Base-by-base conservation (phyloP, 2,888 invertebrate genomes). In the Aproaerema taeniolella region DNA sequence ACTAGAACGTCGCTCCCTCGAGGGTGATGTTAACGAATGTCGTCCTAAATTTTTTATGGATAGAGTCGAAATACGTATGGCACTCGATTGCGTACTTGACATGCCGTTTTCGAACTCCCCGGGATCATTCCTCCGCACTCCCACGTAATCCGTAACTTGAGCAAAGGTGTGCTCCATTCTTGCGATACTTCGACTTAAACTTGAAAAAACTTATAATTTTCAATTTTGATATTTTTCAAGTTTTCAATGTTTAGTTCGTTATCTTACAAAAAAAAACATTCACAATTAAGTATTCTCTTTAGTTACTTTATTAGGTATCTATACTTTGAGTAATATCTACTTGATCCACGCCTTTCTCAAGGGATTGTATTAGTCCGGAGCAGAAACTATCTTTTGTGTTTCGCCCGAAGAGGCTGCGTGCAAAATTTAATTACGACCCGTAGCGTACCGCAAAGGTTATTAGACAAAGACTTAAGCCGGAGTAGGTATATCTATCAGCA, bases 11-110 rank as follows among this genome's bases (percentile, higher is more conserved):
- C 74, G 69, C 70, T 64, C 75, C 73, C 75, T 62, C 53, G 72
- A 72, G 76, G 60, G 69, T 62, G 71, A 74, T 78, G 68, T 76
- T 77, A 76, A 78, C 81, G 75, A 83, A 82, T 82, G 75, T 82
- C 74, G 70, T 65, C 69, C 74, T 82, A 82, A 79, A 79, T 81
- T 77, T 82, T 79, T 80, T 65, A 81, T 76, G 64, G 67, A 72
- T 80, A 79, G 70, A 79, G 79, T 79, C 67, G 67, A 75, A 76
- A 77, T 76, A 73, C 64, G 66, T 55, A 51, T 73, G 68, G 58
- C 62, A 54, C 53, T 46, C 55, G 53, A 69, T 65, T 61, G 59
- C 57, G 56, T 62, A 61, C 66, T 69, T 66, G 67, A 68, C 65
- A 58, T 67, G 53, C 59, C 54, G 69, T 61, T 64, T 64, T 54